Conservation (phyloP, 2,888 invertebrate genomes). For the Lasioglossum zephyrum region DNA sequence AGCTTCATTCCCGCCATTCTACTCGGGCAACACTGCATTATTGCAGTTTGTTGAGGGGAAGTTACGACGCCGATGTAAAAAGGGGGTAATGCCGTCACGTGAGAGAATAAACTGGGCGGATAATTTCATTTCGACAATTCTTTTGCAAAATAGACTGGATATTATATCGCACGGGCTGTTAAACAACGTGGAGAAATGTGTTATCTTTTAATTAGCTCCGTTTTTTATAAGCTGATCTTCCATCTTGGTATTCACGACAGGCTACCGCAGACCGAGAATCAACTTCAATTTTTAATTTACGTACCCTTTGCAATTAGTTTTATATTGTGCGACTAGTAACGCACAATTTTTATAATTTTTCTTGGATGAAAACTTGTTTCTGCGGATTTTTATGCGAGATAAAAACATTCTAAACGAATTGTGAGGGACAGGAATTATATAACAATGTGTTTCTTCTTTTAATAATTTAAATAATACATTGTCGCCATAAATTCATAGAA, state of each 20-base stretch:
- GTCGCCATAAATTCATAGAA: too few species aligned
- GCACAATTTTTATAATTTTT: not conserved
- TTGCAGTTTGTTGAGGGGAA: conserved; percentile 22
- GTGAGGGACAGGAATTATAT: not conserved
- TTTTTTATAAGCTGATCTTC: not conserved
- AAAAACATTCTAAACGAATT: not conserved
- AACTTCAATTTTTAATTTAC: not conserved
- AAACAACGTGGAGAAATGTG: not conserved
- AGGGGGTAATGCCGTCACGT: not conserved
- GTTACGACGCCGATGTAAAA: conserved; percentile 18
- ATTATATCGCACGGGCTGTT: not conserved
- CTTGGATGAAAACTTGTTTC: not conserved
- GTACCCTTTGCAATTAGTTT: not conserved
- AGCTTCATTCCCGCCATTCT: conserved; percentile 21
- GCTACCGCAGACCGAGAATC: not conserved
- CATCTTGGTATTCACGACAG: not conserved
- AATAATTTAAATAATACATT: not conserved
- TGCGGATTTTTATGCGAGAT: not conserved
- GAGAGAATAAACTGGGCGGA: not conserved
- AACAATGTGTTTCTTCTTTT: not conserved
- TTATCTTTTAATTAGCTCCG: not conserved
- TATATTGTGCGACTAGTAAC: not conserved
- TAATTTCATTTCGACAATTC: not conserved
- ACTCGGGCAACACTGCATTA: conserved; percentile 7
- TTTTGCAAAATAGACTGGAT: not conserved